Evolutionary conservation across 2,797 vertebrate genomes (phyloP).

Genomic region (Anguilla marmorata): DNA sequence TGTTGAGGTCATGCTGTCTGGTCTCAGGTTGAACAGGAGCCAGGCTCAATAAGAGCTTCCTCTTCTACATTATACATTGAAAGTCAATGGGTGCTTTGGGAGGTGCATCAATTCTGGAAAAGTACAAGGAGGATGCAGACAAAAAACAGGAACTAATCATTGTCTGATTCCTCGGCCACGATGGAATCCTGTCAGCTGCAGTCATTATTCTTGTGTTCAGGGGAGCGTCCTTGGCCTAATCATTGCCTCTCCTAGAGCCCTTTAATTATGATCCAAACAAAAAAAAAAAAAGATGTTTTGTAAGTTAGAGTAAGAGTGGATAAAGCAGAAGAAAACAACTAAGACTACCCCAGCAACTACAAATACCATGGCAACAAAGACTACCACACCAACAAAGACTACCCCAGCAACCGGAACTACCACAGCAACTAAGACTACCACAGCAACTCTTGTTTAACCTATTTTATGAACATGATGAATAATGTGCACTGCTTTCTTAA

Average conservation of each 20-base stretch:
- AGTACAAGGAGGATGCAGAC: slow-evolving; percentile 30
- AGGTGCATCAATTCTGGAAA: slow-evolving; percentile 25
- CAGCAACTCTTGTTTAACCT: neutral
- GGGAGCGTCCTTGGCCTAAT: slow-evolving; percentile 48
- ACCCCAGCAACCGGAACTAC: neutral
- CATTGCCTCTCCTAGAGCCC: slow-evolving; percentile 42
- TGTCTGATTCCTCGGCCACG: slow-evolving; percentile 32
- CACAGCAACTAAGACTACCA: neutral
- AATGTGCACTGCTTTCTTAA: neutral
- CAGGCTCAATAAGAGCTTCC: slow-evolving; percentile 51
- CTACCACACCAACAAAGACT: neutral
- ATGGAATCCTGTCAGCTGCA: slow-evolving; percentile 29
- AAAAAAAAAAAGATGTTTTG: neutral
- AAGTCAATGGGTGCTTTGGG: slow-evolving; percentile 5
- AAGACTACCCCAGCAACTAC: neutral
- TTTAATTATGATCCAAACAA: slow-evolving; percentile 51
- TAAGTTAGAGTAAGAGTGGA: neutral
- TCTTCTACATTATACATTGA: neutral
- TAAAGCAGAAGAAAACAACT: neutral
- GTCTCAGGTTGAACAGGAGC: slow-evolving; percentile 60
- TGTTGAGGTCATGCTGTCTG: slow-evolving; percentile 57
- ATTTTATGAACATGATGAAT: neutral
- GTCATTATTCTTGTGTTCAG: slow-evolving; percentile 37
- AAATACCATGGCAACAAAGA: neutral
- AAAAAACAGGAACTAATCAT: slow-evolving; percentile 40